Evolutionary conservation across 2,888 invertebrate genomes (phyloP).

Genomic region (Dorcus parallelipipedus): DNA sequence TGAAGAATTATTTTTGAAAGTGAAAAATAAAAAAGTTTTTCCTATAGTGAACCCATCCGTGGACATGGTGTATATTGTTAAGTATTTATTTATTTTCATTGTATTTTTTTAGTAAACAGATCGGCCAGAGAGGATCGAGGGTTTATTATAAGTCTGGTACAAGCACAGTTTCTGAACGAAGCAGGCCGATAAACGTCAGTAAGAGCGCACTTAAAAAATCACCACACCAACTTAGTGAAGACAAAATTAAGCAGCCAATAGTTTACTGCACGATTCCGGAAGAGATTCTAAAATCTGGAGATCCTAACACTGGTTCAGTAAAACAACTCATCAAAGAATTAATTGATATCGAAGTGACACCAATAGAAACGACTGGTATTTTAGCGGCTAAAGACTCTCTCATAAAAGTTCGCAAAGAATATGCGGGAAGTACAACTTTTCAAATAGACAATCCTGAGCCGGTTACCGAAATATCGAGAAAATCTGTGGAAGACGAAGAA

Average conservation of each 20-base stretch:
- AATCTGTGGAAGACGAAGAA: not conserved
- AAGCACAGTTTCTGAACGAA: too few species aligned
- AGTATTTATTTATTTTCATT: too few species aligned
- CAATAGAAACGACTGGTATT: conserved; percentile 15
- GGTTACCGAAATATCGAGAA: too few species aligned
- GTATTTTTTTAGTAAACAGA: too few species aligned
- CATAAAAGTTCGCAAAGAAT: conserved; percentile 20
- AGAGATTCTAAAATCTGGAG: not conserved
- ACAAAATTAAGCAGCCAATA: not conserved
- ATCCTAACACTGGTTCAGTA: not conserved
- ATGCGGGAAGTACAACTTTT: too few species aligned
- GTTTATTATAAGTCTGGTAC: too few species aligned
- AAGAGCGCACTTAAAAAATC: not conserved
- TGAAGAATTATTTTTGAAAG: too few species aligned
- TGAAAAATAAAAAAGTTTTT: too few species aligned
- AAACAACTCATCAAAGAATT: not conserved
- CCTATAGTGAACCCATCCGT: too few species aligned
- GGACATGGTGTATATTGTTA: too few species aligned
- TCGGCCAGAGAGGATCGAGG: too few species aligned
- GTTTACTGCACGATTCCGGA: conserved; percentile 2
- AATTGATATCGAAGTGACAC: conserved; percentile 5
- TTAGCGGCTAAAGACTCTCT: conserved; percentile 31
- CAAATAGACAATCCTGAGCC: not conserved
- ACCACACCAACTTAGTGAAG: not conserved
- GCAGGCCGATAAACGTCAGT: too few species aligned